Percentiles rank a stretch among this genome's conserved stretches.
Evolutionary conservation across 2,113 vertebrate genomes (phyloP).

Genomic region (Carassius auratus): DNA sequence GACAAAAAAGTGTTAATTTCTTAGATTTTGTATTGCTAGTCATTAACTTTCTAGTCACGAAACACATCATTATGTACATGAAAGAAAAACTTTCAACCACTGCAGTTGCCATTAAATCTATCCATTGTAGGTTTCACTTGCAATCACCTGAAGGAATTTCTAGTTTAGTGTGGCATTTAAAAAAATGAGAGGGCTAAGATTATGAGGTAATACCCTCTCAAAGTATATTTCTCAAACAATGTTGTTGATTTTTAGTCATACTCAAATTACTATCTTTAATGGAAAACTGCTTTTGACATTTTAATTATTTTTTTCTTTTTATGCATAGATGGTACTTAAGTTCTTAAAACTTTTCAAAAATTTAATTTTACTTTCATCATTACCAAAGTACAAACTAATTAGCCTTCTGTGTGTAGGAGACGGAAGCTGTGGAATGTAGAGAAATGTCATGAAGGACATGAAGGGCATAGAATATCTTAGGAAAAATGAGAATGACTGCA

Average conservation of each 20-base stretch:
- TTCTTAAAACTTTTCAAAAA: neutral
- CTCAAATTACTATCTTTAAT: neutral
- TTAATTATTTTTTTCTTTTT: neutral
- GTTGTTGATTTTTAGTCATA: conserved; percentile 12
- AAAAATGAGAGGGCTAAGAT: neutral
- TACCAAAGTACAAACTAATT: neutral
- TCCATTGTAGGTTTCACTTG: conserved; percentile 15
- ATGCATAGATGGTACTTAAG: neutral
- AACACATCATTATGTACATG: neutral
- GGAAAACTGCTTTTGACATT: neutral
- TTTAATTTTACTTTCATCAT: neutral
- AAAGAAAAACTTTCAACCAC: conserved; percentile 15
- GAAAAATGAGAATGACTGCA: neutral
- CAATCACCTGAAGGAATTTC: conserved; percentile 1
- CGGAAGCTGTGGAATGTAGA: neutral
- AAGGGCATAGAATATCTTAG: neutral
- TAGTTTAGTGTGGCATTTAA: conserved; percentile 5
- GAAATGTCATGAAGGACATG: neutral
- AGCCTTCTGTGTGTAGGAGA: neutral
- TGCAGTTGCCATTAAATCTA: neutral
- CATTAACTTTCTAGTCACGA: neutral
- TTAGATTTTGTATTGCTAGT: neutral
- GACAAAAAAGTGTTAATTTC: neutral
- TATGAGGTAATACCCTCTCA: neutral
- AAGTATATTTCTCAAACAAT: conserved; percentile 14